Evolutionary conservation across 2,113 vertebrate species (phyloP).

Genomic region (Sinosuthora webbiana): DNA sequence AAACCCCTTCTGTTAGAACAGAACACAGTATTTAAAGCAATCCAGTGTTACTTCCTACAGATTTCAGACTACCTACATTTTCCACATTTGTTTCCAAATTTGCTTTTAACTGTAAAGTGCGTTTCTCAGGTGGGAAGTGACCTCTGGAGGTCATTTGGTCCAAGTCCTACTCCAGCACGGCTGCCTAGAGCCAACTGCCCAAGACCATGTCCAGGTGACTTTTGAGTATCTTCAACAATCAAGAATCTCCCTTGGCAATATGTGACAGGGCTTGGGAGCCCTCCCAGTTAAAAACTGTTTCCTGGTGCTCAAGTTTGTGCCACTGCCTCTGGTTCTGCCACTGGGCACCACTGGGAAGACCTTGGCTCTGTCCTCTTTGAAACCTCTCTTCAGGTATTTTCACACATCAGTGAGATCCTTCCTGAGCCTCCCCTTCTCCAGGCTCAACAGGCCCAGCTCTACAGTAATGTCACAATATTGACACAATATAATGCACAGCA

Average conservation of each 20-base stretch:
- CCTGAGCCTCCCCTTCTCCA: background rate
- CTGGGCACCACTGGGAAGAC: background rate
- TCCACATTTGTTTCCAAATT: background rate
- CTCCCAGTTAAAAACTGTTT: background rate
- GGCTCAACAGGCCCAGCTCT: background rate
- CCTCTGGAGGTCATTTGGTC: background rate
- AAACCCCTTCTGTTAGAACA: background rate
- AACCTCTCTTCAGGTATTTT: background rate
- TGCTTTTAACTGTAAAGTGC: background rate
- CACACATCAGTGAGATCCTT: background rate
- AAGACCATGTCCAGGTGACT: background rate
- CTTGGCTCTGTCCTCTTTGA: background rate
- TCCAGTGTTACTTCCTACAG: background rate
- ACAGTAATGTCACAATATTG: background rate
- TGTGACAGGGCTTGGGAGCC: accelerated
- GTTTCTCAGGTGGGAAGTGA: background rate
- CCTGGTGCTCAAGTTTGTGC: background rate
- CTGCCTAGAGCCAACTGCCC: background rate
- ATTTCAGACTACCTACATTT: background rate
- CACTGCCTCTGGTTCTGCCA: background rate
- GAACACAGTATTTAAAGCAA: background rate
- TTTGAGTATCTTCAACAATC: background rate
- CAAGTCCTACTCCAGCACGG: background rate
- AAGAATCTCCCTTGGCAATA: no score
- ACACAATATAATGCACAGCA: background rate